Evolutionary conservation across 2,888 invertebrate genomes (phyloP).

Genomic region (Mesorhabditis sp.): DNA sequence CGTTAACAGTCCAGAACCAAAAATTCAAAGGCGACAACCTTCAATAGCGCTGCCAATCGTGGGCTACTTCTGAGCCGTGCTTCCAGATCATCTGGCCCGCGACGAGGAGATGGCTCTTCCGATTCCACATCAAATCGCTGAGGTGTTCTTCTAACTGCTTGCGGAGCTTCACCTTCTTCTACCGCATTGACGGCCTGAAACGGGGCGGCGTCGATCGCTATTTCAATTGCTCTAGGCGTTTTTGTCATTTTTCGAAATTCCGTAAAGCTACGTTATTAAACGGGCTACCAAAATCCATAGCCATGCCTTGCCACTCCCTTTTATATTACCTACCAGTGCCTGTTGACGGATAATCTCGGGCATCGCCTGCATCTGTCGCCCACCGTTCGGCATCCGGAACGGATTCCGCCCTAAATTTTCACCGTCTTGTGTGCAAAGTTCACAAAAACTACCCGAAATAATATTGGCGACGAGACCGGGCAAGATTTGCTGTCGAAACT

Average conservation of each 20-base stretch:
- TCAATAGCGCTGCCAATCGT: conserved; percentile 1
- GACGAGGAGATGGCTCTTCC: background rate
- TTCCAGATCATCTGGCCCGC: background rate
- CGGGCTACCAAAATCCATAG: too few species aligned
- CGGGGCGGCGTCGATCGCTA: too few species aligned
- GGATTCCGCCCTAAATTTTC: conserved; percentile 25
- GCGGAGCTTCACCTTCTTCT: too few species aligned
- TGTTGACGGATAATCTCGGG: background rate
- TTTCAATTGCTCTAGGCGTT: too few species aligned
- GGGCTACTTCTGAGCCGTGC: conserved; percentile 7
- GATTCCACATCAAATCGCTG: conserved; percentile 10
- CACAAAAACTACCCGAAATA: conserved; percentile 27
- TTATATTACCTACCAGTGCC: background rate
- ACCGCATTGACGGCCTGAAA: too few species aligned
- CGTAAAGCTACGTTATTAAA: too few species aligned
- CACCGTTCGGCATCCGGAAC: conserved; percentile 21
- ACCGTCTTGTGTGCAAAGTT: background rate
- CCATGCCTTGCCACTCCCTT: too few species aligned
- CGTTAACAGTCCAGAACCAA: background rate
- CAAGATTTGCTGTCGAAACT: conserved; percentile 50
- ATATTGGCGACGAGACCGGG: conserved; percentile 51
- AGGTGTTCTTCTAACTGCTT: too few species aligned
- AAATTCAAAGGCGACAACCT: background rate
- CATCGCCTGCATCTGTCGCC: conserved; percentile 18
- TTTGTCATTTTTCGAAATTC: too few species aligned